Conservation (phyloP, 2,113 vertebrate species). For the Pantherophis guttatus region DNA sequence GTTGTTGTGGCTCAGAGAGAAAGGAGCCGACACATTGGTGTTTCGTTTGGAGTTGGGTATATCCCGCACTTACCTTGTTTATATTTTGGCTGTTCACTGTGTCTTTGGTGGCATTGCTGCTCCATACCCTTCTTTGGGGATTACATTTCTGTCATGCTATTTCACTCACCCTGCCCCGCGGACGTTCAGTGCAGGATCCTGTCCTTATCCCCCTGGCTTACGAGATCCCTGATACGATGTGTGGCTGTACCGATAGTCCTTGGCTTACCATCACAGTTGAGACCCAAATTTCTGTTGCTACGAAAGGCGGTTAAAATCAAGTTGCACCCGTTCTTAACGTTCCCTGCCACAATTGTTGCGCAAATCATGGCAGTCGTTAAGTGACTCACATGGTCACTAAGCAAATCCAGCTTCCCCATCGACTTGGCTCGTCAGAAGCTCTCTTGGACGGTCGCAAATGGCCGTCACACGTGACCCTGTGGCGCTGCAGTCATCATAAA, state of each 20-base stretch:
- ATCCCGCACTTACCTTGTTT: neutral
- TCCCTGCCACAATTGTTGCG: neutral
- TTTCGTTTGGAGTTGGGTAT: neutral
- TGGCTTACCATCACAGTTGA: neutral
- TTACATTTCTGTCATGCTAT: neutral
- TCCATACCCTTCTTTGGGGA: neutral
- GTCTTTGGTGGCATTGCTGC: neutral
- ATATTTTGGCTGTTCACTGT: neutral
- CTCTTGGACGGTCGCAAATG: neutral
- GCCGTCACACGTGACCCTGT: neutral
- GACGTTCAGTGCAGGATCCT: neutral
- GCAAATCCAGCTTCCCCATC: neutral
- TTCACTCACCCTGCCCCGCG: neutral
- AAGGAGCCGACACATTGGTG: neutral
- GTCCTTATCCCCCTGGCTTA: neutral
- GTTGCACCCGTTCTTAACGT: neutral
- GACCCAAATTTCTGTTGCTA: neutral
- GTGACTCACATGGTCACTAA: neutral
- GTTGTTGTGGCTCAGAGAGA: neutral
- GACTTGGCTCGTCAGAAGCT: neutral
- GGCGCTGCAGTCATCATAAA: neutral
- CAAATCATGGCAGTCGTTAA: neutral
- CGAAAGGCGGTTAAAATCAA: neutral
- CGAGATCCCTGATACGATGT: neutral
- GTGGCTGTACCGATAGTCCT: neutral